Base-by-base conservation (phyloP, 1,140 invertebrate species). In the Littorina saxatilis region DNA sequence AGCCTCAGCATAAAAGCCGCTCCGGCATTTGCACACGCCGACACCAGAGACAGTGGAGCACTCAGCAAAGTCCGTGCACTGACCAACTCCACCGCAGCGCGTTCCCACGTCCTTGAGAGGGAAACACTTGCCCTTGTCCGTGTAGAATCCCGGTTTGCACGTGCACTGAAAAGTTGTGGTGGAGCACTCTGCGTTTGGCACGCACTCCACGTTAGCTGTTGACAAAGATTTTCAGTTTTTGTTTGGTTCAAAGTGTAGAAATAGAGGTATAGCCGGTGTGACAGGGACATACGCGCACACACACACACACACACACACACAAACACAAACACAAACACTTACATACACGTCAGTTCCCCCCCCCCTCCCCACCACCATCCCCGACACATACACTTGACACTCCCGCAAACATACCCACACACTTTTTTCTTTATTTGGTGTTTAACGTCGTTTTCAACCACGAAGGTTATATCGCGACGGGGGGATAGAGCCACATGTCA, bases 51-150 rank as follows among this genome's bases (percentile, higher is more conserved):
- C 32, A 2, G 35, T 1, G 2, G 32, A 9, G 27, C 79, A 81
- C 39, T 81, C 52, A n/a, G 79, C 70, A 72, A 61, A 74, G 72
- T 58, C 32, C n/a, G 43, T 47, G 27, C 79, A 81, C 35, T 81
- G 70, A 1, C 58, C 70, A 0, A 50, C n/a, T 29, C 27, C 32
- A 4, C 40, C 29, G 27, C 79, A 81, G 1, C 43, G 15, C 37
- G 74, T 15, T 17, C 79, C 55, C 15, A 23, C 70, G 35, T 52
- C n/a, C 55, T 61, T 66, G 27, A 63, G 37, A 0, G 55, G 72
- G 29, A 50, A 61, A 43, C 79, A 81, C 50, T 63, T 50, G 32
- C 52, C 70, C 15, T 52, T 81, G 15, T 78, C 55, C 52, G 55
- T 58, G 35, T 52, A 81, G 50, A 40, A 74, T 1, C 70, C 79